These are phyloP conservation scores for Oasisia sp. DNA, from an alignment of 2,888 invertebrate species.

Conservation along the genomic window DNA sequence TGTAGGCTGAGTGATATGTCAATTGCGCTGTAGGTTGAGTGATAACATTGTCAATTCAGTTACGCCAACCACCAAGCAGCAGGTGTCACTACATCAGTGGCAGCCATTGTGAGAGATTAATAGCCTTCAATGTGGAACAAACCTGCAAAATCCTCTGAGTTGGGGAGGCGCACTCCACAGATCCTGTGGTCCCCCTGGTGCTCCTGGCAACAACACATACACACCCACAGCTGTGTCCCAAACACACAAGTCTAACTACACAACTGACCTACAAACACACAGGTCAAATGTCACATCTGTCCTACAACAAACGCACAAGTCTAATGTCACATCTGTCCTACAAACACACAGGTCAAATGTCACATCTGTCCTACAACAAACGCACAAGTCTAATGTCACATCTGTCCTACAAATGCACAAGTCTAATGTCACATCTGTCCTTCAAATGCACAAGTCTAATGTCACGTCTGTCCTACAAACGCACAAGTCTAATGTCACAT, in stretches of 20 bases:
- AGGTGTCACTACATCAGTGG: not conserved
- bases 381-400: not conserved
- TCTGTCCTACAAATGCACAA: not conserved
- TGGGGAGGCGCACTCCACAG: slow-evolving; percentile 76
- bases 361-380: not conserved
- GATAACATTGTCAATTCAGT: too few relatives aligned
- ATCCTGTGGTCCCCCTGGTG: slow-evolving; percentile 45
- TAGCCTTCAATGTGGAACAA: not conserved
- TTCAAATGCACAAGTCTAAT: not conserved
- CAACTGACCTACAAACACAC: not conserved
- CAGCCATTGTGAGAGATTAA: not conserved
- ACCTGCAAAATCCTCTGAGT: slow-evolving; percentile 73
- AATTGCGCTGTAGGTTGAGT: too few relatives aligned
- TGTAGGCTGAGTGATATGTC: too few relatives aligned
- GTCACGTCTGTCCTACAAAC: not conserved
- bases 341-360: not conserved
- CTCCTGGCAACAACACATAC: slow-evolving; percentile 30
- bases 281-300: not conserved
- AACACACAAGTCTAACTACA: slow-evolving; percentile 19
- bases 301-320: not conserved
- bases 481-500: not conserved
- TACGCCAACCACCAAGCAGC: too few relatives aligned
- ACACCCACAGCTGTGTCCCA: slow-evolving; percentile 29
- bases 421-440: not conserved
- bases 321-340: not conserved